These are phyloP conservation scores for Silurus meridionalis DNA, from an alignment of 2,113 vertebrate genomes.

Conservation along the genomic window DNA sequence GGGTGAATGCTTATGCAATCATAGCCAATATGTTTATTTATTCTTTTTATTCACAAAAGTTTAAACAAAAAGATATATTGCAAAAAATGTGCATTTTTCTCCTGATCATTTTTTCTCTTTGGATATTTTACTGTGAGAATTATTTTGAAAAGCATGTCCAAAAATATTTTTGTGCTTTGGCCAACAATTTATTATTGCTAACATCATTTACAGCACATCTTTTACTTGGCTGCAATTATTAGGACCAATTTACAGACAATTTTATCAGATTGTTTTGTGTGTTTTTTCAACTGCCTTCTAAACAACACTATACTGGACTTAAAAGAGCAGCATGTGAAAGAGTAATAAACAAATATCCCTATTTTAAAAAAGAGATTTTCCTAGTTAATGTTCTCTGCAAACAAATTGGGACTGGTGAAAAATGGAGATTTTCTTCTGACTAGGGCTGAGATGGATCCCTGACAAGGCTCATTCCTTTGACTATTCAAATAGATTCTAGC, in stretches of 20 bases:
- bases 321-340: not conserved
- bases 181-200: not conserved
- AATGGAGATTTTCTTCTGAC: not conserved
- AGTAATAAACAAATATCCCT: not conserved
- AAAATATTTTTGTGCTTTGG: not conserved
- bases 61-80: too few species aligned
- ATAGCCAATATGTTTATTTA: not conserved
- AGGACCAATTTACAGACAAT: not conserved
- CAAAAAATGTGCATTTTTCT: too few species aligned
- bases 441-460: not conserved
- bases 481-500: slow-evolving; percentile 39
- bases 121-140: not conserved
- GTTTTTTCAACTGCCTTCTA: not conserved
- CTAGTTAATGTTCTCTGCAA: slow-evolving; percentile 34
- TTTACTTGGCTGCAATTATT: not conserved
- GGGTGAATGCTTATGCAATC: not conserved
- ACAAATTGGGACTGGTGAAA: slow-evolving; percentile 36
- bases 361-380: slow-evolving; percentile 22
- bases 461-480: slow-evolving; percentile 31
- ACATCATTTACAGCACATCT: not conserved
- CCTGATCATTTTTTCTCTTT: not conserved
- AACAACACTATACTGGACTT: not conserved
- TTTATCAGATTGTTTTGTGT: not conserved
- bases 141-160: not conserved
- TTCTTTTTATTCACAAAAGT: too few species aligned